These are phyloP conservation scores for Piscicola geometra DNA, from an alignment of 2,888 invertebrate species.

Conservation along the genomic window DNA sequence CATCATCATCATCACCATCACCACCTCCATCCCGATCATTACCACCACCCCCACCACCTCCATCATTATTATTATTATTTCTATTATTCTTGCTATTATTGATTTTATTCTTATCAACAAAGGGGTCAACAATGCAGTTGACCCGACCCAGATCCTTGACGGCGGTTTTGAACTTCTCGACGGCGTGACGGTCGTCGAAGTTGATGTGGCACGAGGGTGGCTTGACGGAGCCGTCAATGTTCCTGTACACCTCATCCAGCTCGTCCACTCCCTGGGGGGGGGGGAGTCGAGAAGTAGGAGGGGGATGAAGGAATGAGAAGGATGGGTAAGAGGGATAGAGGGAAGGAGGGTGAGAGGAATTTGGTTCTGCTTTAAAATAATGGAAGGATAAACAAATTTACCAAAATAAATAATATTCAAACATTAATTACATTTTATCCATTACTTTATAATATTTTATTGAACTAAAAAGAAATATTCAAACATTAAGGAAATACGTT, in stretches of 20 bases:
- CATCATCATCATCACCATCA: slow-evolving; percentile 11
- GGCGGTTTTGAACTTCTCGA: slow-evolving; percentile 40
- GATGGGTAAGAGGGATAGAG: too few relatives aligned
- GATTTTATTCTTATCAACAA: neutral
- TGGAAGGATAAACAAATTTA: too few relatives aligned
- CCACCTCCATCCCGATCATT: neutral
- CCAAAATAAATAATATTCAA: too few relatives aligned
- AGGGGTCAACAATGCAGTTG: slow-evolving; percentile 23
- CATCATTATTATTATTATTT: neutral
- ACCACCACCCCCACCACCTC: neutral
- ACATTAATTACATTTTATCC: too few relatives aligned
- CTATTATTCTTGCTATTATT: neutral
- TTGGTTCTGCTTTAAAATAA: too few relatives aligned
- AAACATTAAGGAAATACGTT: too few relatives aligned
- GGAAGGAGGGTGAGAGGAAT: too few relatives aligned
- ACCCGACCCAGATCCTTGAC: slow-evolving; percentile 43
- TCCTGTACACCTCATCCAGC: slow-evolving; percentile 41
- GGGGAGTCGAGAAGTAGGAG: neutral
- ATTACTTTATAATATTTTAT: too few relatives aligned
- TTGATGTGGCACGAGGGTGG: slow-evolving; percentile 42
- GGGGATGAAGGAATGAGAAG: too few relatives aligned
- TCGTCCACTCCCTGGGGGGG: slow-evolving; percentile 40
- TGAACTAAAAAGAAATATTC: too few relatives aligned
- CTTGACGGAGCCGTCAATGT: slow-evolving; percentile 40
- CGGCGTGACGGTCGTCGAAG: slow-evolving; percentile 43